These are phyloP conservation scores for Puffinus mauretanicus DNA, from an alignment of 2,113 vertebrate species.

Conservation along the genomic window DNA sequence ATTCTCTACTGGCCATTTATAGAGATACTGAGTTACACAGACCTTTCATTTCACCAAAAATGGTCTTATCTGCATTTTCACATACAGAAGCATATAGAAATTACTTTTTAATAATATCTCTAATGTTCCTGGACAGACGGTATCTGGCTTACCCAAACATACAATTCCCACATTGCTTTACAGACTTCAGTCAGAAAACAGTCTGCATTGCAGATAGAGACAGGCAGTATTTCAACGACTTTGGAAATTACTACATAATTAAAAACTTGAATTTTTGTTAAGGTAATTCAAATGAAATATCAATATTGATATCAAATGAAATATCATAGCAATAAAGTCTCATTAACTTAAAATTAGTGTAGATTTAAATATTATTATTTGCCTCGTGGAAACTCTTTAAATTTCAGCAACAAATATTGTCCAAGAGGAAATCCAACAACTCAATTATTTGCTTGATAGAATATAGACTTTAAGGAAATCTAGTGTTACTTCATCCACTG, in stretches of 20 bases:
- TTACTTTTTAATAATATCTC: not conserved
- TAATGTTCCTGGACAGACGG: not conserved
- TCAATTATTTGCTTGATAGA: not conserved
- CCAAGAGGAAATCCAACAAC: not conserved
- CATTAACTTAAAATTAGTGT: not conserved
- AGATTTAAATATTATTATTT: not conserved
- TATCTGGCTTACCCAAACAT: not conserved
- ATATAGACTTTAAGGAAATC: not conserved
- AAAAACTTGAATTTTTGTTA: accelerated
- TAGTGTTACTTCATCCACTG: not conserved
- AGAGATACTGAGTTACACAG: not conserved
- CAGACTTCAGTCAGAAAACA: not conserved
- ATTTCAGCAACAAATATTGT: not conserved
- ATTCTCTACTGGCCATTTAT: not conserved
- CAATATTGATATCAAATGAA: not conserved
- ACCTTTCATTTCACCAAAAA: not conserved
- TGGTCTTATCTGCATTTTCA: not conserved
- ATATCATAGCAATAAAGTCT: not conserved
- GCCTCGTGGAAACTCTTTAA: not conserved
- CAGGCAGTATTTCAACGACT: not conserved
- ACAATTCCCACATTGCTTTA: not conserved
- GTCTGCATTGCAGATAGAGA: not conserved
- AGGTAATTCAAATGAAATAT: not conserved
- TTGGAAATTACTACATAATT: not conserved
- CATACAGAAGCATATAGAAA: not conserved